Percentiles rank a stretch among this genome's conserved stretches.
These are phyloP conservation scores for Zosterops hypoxanthus DNA, from an alignment of 2,113 vertebrate species.

Conservation along the genomic window DNA sequence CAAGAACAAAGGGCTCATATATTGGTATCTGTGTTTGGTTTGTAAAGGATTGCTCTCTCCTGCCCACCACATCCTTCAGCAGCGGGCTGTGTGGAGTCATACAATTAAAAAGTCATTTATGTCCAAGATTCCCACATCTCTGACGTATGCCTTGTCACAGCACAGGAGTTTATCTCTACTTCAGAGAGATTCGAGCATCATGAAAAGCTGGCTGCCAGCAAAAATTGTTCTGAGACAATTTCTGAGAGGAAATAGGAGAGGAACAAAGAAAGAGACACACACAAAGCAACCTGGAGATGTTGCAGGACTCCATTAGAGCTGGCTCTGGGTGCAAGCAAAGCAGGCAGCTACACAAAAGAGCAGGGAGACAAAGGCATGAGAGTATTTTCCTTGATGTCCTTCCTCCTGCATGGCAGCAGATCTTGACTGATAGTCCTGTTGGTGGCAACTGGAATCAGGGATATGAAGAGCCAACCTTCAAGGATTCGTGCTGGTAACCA, in stretches of 20 bases:
- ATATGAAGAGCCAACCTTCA: not conserved
- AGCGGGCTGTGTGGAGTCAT: not conserved
- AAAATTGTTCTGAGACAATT: not conserved
- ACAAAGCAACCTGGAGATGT: not conserved
- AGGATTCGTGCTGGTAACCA: accelerated
- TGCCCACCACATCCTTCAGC: not conserved
- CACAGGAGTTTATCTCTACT: not conserved
- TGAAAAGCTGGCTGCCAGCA: not conserved
- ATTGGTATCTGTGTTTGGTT: constrained; percentile 8
- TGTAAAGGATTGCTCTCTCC: constrained; percentile 31
- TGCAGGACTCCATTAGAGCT: not conserved
- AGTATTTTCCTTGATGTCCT: not conserved
- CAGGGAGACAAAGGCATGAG: not conserved
- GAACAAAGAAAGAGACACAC: not conserved
- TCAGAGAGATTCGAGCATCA: accelerated
- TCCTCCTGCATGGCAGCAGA: not conserved
- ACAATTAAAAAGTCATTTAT: constrained; percentile 44
- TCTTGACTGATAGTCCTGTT: not conserved
- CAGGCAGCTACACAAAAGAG: not conserved
- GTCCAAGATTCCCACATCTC: not conserved
- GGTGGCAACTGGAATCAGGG: not conserved
- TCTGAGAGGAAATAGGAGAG: not conserved
- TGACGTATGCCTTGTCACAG: not conserved
- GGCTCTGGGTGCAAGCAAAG: not conserved
- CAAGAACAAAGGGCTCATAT: constrained; percentile 41